Conservation (phyloP, 2,888 invertebrate species). For the Chorisops tibialis region DNA sequence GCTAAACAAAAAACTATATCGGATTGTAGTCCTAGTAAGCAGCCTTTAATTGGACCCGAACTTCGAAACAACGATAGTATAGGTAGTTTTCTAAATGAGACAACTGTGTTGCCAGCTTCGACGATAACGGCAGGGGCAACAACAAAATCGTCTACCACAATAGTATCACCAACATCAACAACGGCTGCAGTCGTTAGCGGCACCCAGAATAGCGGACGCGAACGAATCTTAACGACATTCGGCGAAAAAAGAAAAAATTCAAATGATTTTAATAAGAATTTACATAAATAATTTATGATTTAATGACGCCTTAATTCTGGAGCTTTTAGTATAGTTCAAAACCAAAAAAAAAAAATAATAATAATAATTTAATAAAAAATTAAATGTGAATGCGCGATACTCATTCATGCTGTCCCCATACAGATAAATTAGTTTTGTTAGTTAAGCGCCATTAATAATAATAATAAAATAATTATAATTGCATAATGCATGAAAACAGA, state of each 20-base stretch:
- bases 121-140: neutral
- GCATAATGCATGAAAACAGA: too few species aligned
- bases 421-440: too few species aligned
- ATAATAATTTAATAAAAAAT: too few species aligned
- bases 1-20: slow-evolving; percentile 26
- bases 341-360: too few species aligned
- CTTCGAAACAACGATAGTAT: slow-evolving; percentile 39
- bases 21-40: slow-evolving; percentile 43
- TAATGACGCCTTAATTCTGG: too few species aligned
- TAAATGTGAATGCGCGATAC: too few species aligned
- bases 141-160: slow-evolving; percentile 25
- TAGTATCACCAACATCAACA: neutral
- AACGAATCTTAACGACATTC: slow-evolving; percentile 8
- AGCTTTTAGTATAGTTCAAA: too few species aligned
- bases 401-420: too few species aligned
- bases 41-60: slow-evolving; percentile 41
- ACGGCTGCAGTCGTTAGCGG: slow-evolving; percentile 1
- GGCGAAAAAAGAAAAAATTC: neutral
- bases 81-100: slow-evolving; percentile 39
- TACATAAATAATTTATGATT: too few species aligned
- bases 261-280: too few species aligned
- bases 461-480: too few species aligned
- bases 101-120: slow-evolving; percentile 1
- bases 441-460: too few species aligned
- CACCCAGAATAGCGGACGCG: neutral